These are phyloP conservation scores for Pseudorhombus dupliciocellatus DNA, from an alignment of 2,113 vertebrate genomes.

Conservation along the genomic window DNA sequence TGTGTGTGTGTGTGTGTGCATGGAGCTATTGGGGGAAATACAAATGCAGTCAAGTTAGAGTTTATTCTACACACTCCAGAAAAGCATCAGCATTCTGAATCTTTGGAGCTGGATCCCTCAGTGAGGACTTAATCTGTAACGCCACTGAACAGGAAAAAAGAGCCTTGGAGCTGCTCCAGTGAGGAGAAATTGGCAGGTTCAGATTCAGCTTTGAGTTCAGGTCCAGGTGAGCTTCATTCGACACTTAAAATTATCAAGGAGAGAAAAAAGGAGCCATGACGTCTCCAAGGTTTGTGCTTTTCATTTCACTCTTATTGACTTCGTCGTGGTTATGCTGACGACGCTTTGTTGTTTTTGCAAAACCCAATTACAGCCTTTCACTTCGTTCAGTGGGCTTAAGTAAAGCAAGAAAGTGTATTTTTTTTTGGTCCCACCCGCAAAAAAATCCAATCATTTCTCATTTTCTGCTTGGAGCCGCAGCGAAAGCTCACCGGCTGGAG, in stretches of 20 bases:
- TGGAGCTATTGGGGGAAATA: slow-evolving; percentile 1
- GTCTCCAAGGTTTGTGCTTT: not conserved
- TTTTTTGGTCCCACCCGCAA: not conserved
- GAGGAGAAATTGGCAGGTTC: slow-evolving; percentile 6
- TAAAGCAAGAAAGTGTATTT: not conserved
- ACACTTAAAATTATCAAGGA: no score
- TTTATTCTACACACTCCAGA: no score
- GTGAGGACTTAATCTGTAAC: slow-evolving; percentile 22
- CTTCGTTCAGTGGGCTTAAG: not conserved
- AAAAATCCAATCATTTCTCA: not conserved
- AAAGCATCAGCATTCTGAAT: slow-evolving; percentile 8
- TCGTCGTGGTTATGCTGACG: not conserved
- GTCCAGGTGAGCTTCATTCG: slow-evolving; percentile 15
- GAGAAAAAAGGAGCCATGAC: no score
- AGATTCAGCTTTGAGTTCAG: not conserved
- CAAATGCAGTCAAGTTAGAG: slow-evolving; percentile 26
- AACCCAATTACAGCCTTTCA: not conserved
- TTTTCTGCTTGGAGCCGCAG: slow-evolving; percentile 5
- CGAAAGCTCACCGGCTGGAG: not conserved
- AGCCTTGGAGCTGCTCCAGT: slow-evolving; percentile 20
- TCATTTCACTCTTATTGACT: slow-evolving; percentile 12
- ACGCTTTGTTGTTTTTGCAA: not conserved
- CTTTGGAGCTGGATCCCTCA: not conserved
- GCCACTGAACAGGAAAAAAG: not conserved
- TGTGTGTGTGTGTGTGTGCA: not conserved